Evolutionary conservation across 2,888 invertebrate species (phyloP).

Genomic region (Latheticus oryzae): DNA sequence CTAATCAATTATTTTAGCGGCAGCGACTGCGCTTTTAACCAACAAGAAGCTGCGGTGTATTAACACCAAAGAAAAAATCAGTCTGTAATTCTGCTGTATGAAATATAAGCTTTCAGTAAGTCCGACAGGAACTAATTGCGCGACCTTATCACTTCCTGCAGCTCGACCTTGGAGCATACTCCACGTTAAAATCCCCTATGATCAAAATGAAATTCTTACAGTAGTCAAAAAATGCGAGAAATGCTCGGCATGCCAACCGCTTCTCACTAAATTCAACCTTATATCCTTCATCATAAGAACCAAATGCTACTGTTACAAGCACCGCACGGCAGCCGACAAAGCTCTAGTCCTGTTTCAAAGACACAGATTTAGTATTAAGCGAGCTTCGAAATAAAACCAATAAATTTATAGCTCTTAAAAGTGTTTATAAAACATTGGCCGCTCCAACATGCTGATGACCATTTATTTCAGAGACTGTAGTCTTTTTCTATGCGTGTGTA

Average conservation of each 20-base stretch:
- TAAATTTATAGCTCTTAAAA: conserved; percentile 64
- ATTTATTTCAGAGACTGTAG: conserved; percentile 53
- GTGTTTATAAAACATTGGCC: conserved; percentile 64
- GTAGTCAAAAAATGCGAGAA: conserved; percentile 64
- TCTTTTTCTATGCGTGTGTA: conserved; percentile 48
- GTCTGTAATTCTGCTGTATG: too few species aligned
- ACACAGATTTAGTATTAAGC: conserved; percentile 65
- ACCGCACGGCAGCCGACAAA: conserved; percentile 61
- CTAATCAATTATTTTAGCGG: conserved; percentile 8
- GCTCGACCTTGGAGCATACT: conserved; percentile 18
- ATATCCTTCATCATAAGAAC: conserved; percentile 46
- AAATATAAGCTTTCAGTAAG: too few species aligned
- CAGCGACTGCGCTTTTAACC: conserved; percentile 1
- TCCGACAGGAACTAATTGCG: conserved; percentile 25
- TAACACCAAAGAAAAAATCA: too few species aligned
- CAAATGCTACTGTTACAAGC: conserved; percentile 43
- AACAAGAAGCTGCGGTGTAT: too few species aligned
- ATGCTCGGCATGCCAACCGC: conserved; percentile 55
- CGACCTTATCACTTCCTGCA: conserved; percentile 25
- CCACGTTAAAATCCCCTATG: conserved; percentile 54
- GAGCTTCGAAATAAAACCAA: conserved; percentile 63
- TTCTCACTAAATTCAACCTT: conserved; percentile 54
- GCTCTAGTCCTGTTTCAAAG: conserved; percentile 60
- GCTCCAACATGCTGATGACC: conserved; percentile 59
- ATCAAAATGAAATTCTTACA: conserved; percentile 63